Base-by-base conservation (phyloP, 2,113 vertebrate species). In the Kobus ellipsiprymnus region DNA sequence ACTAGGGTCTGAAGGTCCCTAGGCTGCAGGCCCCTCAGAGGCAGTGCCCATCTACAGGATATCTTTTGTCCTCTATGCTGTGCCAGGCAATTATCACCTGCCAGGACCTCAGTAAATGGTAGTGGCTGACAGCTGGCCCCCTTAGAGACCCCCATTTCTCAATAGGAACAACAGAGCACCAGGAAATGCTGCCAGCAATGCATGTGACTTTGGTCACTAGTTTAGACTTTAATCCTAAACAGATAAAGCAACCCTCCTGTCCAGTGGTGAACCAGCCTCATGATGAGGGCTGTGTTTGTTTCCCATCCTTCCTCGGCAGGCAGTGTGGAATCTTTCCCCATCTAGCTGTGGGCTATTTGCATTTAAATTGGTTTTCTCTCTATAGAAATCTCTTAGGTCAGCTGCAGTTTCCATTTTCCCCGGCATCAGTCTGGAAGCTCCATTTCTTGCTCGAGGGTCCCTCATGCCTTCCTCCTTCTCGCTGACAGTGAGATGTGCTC, bases 351-450 rank as follows among this genome's bases (percentile, higher is more conserved):
- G 96, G 97, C 83, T 54, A 99, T 99, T 99, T 99, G 98, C 98
- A 99, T 99, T 98, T 98, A 99, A 99, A 99, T 98, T 95, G 23
- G 90, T 99, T 98, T 99, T 97, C 98, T 98, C 97, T 97, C 98
- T 99, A 98, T 74, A 98, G 98, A 98, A 98, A 98, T 98, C 98
- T 98, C 96, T 96, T 23, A 89, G 91, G 95, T 97, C 97, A 98
- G 94, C 81, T 98, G 90, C 98, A 98, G 87, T 98, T 98, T 97
- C 95, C 97, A 93, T 97, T 98, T 98, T 97, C 77, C 97, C 91
- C 87, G 0, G 6, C 82, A 96, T 48, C 77, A 3, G 54, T 44
- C 54, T 80, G 64, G 88, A 90, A 91, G 64, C 77, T 87, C 92
- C 84, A 33, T 91, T 85, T 97, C 94, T 91, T 9, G 4, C 55